phyloP scores from a whole-genome alignment of 53 echinoderm and acorn worm genomes.

The Echinometra lucunter region DNA sequence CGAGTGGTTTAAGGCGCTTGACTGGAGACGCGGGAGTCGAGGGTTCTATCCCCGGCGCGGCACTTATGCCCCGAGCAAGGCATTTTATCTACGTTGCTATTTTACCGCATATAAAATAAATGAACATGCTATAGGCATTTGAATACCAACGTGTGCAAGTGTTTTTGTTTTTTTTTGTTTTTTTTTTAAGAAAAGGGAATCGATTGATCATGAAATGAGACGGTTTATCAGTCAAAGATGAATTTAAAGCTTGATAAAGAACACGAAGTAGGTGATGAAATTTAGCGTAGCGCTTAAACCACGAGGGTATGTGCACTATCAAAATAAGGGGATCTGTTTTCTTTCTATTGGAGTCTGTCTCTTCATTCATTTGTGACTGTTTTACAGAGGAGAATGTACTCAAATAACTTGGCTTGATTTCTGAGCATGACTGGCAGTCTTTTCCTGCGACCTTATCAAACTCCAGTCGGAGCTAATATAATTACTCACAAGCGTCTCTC shows the following conservation, averaged over 20 bases:
- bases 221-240: background rate
- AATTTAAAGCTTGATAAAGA: background rate
- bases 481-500: background rate
- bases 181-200: no score
- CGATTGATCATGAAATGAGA: background rate
- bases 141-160: no score
- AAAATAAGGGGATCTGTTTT: background rate
- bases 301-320: background rate
- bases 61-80: no score
- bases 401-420: background rate
- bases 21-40: no score
- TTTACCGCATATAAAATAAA: no score
- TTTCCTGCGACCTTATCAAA: slow-evolving; percentile 36
- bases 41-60: no score
- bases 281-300: no score
- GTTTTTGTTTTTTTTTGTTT: no score
- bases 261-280: background rate
- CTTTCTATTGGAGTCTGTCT: background rate
- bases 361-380: background rate
- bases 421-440: slow-evolving; percentile 1
- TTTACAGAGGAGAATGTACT: background rate
- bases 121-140: no score
- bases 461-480: slow-evolving; percentile 1
- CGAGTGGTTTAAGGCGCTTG: no score
- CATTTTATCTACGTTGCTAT: no score